phyloP scores from a whole-genome alignment of 2,113 vertebrate genomes.

The Noctilio leporinus region DNA sequence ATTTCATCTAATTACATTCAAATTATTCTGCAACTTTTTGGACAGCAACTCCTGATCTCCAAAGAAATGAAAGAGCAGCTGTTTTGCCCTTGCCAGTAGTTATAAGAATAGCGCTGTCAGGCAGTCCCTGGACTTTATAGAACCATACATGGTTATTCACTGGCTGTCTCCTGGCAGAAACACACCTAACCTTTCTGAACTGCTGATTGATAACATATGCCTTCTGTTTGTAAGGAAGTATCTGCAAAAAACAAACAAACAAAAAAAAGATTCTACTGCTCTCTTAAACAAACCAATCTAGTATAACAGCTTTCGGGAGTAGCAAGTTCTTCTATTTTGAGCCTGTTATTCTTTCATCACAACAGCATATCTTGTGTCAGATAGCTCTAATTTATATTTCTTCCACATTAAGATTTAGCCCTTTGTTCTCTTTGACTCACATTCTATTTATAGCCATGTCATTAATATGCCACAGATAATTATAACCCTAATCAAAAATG shows the following conservation, averaged over 20 bases:
- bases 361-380: background rate
- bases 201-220: background rate
- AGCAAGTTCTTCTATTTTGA: background rate
- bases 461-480: constrained; percentile 30
- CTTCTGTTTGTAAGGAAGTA: background rate
- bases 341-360: constrained; percentile 3
- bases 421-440: constrained; percentile 31
- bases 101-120: background rate
- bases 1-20: constrained; percentile 57
- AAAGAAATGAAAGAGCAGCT: constrained; percentile 54
- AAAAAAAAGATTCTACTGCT: background rate
- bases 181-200: constrained; percentile 17
- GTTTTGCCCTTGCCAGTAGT: background rate
- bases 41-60: constrained; percentile 32
- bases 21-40: constrained; percentile 48
- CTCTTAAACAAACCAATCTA: background rate
- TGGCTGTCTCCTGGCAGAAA: background rate
- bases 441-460: background rate
- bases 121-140: background rate
- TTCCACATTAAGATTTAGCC: background rate
- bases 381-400: constrained; percentile 18
- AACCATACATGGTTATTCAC: background rate
- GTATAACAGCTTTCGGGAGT: background rate
- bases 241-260: background rate
- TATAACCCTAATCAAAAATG: background rate